Conservation (phyloP, 2,888 invertebrate species). For the Campaea margaritaria region DNA sequence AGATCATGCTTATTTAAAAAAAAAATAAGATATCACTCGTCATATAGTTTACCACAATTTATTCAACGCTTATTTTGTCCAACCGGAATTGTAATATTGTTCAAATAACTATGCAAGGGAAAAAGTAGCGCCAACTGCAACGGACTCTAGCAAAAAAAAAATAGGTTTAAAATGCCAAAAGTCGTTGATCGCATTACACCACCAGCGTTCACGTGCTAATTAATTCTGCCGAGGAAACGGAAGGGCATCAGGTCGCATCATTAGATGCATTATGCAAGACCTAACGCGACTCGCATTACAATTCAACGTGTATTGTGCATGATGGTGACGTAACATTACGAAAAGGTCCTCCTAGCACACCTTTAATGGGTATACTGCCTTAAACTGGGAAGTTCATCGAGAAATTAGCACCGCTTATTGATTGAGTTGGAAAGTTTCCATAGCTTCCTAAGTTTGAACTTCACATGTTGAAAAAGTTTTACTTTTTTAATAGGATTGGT, state of each 20-base stretch:
- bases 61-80: too few species aligned
- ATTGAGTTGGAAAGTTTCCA: too few species aligned
- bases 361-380: conserved; percentile 2
- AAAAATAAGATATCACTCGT: too few species aligned
- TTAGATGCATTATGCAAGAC: conserved; percentile 79
- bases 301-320: conserved; percentile 31
- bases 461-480: too few species aligned
- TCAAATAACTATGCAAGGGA: too few species aligned
- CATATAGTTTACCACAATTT: too few species aligned
- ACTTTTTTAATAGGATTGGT: too few species aligned
- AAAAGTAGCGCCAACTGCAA: too few species aligned
- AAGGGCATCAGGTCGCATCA: conserved; percentile 78
- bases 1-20: too few species aligned
- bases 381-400: neutral
- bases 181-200: conserved; percentile 15
- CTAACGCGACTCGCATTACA: conserved; percentile 62
- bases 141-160: neutral
- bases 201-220: conserved; percentile 54
- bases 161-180: neutral
- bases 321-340: conserved; percentile 12
- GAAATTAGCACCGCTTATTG: neutral
- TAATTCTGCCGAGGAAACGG: conserved; percentile 75
- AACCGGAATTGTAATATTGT: too few species aligned
- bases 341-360: conserved; percentile 4
- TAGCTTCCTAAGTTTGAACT: too few species aligned